phyloP scores from a whole-genome alignment of 1,140 invertebrate genomes.

The Drosophila kohkoa region DNA sequence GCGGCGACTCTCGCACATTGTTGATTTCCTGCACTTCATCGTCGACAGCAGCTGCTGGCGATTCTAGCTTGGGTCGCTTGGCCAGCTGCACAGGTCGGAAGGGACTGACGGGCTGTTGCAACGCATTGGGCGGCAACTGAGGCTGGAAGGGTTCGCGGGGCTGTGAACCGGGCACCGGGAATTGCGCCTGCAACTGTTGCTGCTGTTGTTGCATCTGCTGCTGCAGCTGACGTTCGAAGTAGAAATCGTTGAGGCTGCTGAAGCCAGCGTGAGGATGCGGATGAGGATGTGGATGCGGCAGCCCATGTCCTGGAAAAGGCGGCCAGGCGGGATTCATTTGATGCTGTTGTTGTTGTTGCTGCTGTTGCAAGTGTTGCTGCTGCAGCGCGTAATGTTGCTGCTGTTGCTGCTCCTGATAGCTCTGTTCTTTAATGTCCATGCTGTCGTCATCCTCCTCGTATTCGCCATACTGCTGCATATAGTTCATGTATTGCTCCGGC shows the following conservation, averaged over 20 bases:
- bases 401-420: slow-evolving; percentile 73
- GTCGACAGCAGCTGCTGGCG: slow-evolving; percentile 49
- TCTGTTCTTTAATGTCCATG: slow-evolving; percentile 71
- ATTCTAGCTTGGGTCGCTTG: slow-evolving; percentile 67
- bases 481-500: slow-evolving; percentile 78
- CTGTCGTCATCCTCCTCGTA: slow-evolving; percentile 81
- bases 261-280: slow-evolving; percentile 59
- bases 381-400: slow-evolving; percentile 67
- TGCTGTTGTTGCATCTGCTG: slow-evolving; percentile 61
- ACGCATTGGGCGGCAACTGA: slow-evolving; percentile 66
- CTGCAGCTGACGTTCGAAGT: slow-evolving; percentile 69
- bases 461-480: slow-evolving; percentile 81
- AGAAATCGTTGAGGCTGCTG: slow-evolving; percentile 67
- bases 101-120: slow-evolving; percentile 60
- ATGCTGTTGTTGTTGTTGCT: slow-evolving; percentile 39
- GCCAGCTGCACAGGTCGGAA: slow-evolving; percentile 68
- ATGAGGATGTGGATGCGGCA: slow-evolving; percentile 43
- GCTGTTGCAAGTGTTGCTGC: slow-evolving; percentile 65
- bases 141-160: slow-evolving; percentile 66
- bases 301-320: slow-evolving; percentile 52
- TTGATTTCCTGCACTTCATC: slow-evolving; percentile 70
- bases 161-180: slow-evolving; percentile 42
- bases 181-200: slow-evolving; percentile 60
- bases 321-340: slow-evolving; percentile 64
- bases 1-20: slow-evolving; percentile 38